Conservation (phyloP, 2,113 vertebrate species). For the Cochlearius cochlearius region DNA sequence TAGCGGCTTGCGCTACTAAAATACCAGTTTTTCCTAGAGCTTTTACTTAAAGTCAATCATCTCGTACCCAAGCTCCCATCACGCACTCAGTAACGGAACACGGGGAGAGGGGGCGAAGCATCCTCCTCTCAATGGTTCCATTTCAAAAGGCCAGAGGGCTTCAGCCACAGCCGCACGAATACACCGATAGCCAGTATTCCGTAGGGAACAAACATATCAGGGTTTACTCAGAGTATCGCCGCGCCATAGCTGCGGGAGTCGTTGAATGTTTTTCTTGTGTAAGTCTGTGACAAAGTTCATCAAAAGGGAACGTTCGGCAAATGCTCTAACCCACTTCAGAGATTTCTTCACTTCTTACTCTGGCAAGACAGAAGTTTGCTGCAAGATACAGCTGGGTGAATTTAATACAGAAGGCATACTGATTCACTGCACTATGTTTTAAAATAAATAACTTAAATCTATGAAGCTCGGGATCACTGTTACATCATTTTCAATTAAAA, state of each 20-base stretch:
- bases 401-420: accelerated
- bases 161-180: background rate
- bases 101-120: background rate
- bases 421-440: accelerated
- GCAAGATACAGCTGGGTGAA: background rate
- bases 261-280: background rate
- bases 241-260: background rate
- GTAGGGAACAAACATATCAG: accelerated
- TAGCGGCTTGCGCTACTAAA: background rate
- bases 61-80: too few relatives aligned
- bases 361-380: background rate
- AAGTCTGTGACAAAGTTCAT: background rate
- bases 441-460: background rate
- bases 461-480: background rate
- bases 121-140: background rate
- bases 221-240: accelerated
- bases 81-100: accelerated
- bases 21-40: accelerated
- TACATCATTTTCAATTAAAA: background rate
- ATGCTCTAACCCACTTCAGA: background rate
- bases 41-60: background rate
- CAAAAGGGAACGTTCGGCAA: background rate
- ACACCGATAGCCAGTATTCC: accelerated
- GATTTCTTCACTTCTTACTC: background rate
- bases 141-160: background rate